Base-by-base conservation (phyloP, 2,113 vertebrate genomes). In the Osmerus mordax region DNA sequence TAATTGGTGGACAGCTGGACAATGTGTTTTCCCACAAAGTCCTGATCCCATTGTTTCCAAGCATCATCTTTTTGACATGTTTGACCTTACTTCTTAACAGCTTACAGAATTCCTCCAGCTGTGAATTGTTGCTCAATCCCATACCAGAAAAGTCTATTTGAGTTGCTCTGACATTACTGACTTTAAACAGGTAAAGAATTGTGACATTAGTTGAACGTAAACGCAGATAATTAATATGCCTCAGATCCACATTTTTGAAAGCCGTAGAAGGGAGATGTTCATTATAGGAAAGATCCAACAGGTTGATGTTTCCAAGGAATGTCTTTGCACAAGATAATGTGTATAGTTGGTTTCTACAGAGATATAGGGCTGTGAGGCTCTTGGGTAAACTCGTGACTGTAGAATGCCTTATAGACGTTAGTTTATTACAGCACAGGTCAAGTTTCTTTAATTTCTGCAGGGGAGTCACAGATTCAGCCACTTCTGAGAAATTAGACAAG, bases 221-320 rank as follows among this genome's bases (percentile, higher is more conserved):
- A 1, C 19, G 62, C 68, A 95, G 61, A 21, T 73, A 78, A 0
- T 47, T 81, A 15, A 89, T 29, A 3, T 73, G 79, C 3, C 12
- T 58, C 59, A 92, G 62, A 19, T 71, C 15, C 14, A 88, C 28
- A 0, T 3, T 55, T 4, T 75, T 51, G 36, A 92, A 88, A 51
- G 75, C 51, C 0, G 62, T 51, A 0, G 61, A 28, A 18, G 70
- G 23, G 0, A 74, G 47, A 3, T 80, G 18, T 6, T 19, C 74
- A 72, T 92, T 92, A 56, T 82, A 74, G 41, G 90, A 91, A 0
- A 92, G 68, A 69, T 92, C 90, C 8, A 92, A 71, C 1, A 8
- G 0, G 56, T 11, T 56, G 9, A 91, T 25, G 0, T 58, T 25
- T 1, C 69, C 41, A 0, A 91, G 78, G 32, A 90, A 84, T 2